These are phyloP conservation scores for Zapus hudsonius DNA, from an alignment of 2,113 vertebrate genomes.

Conservation along the genomic window DNA sequence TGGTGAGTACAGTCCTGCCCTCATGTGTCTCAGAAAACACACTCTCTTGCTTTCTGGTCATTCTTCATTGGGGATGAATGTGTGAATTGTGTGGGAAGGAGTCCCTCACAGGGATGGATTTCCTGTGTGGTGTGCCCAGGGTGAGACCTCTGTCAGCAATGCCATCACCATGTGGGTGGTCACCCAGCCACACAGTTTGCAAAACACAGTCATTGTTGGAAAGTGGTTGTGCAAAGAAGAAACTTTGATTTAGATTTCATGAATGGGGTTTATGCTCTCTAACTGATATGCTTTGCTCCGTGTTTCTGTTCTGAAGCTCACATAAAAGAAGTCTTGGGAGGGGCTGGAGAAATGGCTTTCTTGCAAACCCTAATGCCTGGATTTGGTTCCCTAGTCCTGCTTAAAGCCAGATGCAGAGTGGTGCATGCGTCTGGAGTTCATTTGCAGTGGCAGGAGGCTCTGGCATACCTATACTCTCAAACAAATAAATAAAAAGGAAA, in stretches of 20 bases:
- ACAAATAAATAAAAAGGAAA: not conserved
- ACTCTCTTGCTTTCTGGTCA: rapidly evolving
- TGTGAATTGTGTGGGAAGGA: too few species aligned
- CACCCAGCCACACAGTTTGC: not conserved
- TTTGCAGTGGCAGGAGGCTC: too few species aligned
- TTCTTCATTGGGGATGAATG: too few species aligned
- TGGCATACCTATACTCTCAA: too few species aligned
- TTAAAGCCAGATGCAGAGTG: too few species aligned
- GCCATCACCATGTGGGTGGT: rapidly evolving
- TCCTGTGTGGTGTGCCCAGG: not conserved
- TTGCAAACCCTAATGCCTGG: too few species aligned
- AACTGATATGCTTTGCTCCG: not conserved
- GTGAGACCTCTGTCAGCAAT: not conserved
- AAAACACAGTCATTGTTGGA: not conserved
- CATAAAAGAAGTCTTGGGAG: not conserved
- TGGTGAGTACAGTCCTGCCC: slow-evolving; percentile 44
- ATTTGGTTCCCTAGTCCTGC: too few species aligned
- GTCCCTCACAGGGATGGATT: not conserved
- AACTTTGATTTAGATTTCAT: not conserved
- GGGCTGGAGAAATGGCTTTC: too few species aligned
- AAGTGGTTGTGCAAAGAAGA: not conserved
- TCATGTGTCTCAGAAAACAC: not conserved
- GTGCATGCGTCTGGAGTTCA: too few species aligned
- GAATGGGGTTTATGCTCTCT: not conserved
- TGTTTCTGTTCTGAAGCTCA: not conserved